phyloP scores from a whole-genome alignment of 30 jellyfish, hydroid and myxozoan species.

The Turritopsis rubra region DNA sequence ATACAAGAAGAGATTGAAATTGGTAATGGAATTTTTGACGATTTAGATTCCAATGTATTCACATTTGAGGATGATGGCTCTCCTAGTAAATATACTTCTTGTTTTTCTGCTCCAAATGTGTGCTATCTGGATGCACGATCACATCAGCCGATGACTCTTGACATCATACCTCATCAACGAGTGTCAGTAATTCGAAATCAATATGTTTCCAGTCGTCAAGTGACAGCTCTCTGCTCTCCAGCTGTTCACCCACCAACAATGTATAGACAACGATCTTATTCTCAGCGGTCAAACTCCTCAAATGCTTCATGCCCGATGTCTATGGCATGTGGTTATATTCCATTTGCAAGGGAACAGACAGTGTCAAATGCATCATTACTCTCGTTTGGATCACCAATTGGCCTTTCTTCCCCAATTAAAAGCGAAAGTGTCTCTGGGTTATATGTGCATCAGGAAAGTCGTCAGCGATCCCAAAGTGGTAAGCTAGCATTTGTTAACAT shows the following conservation, averaged over 20 bases:
- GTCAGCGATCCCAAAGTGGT: background rate
- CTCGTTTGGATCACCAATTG: slow-evolving; percentile 5
- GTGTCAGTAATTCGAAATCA: slow-evolving; percentile 9
- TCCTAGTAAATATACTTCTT: background rate
- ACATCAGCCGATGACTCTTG: background rate
- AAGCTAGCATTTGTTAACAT: background rate
- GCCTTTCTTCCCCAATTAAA: background rate
- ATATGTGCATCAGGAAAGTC: background rate
- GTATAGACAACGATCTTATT: background rate
- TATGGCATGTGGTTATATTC: background rate
- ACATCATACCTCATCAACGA: slow-evolving; percentile 4
- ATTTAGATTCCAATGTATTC: background rate
- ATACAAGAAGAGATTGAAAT: background rate
- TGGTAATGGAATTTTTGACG: background rate
- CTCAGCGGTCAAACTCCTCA: background rate
- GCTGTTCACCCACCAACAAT: background rate
- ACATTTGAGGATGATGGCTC: background rate
- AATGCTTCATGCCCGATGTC: background rate
- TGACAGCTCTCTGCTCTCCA: slow-evolving; percentile 8
- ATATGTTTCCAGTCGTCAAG: background rate
- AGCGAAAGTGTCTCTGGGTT: background rate
- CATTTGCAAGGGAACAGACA: background rate
- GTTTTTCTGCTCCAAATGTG: background rate
- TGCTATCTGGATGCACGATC: background rate
- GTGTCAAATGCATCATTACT: background rate